phyloP scores from a whole-genome alignment of 2,888 invertebrate species.

The Protonemura montana region DNA sequence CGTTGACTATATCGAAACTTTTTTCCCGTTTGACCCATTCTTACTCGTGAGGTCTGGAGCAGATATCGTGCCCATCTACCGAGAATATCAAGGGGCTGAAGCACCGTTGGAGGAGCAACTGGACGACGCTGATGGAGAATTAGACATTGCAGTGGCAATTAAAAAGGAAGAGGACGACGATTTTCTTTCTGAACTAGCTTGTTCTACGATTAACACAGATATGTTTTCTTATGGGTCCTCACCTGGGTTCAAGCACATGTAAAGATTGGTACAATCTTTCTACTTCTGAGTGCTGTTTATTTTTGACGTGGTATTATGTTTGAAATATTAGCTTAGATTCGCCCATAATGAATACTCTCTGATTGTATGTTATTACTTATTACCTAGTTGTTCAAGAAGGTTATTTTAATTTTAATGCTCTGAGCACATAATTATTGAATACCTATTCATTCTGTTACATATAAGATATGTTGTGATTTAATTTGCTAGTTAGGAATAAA shows the following conservation, averaged over 20 bases:
- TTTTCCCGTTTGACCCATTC: conserved; percentile 93
- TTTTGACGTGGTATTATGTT: conserved; percentile 15
- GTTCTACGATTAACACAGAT: conserved; percentile 45
- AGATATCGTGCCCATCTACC: conserved; percentile 61
- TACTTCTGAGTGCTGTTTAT: conserved; percentile 15
- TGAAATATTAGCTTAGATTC: not conserved
- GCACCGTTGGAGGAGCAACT: conserved; percentile 49
- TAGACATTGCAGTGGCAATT: conserved; percentile 43
- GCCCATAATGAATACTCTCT: not conserved
- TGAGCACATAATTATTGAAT: not conserved
- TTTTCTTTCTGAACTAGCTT: conserved; percentile 52
- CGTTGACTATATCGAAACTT: conserved; percentile 67
- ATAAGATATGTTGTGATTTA: too few relatives aligned
- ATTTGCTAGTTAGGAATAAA: too few relatives aligned
- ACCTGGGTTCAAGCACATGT: conserved; percentile 59
- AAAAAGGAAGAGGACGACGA: conserved; percentile 52
- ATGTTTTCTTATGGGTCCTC: conserved; percentile 60
- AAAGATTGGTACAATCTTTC: not conserved
- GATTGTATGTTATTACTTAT: too few relatives aligned
- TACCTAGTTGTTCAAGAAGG: not conserved
- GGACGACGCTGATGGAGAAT: conserved; percentile 52
- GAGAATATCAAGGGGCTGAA: conserved; percentile 61
- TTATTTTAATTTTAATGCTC: not conserved
- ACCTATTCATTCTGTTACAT: not conserved
- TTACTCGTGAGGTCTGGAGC: conserved; percentile 68